Base-by-base conservation (phyloP, 1,140 invertebrate species). In the Xylocopa sonorina region DNA sequence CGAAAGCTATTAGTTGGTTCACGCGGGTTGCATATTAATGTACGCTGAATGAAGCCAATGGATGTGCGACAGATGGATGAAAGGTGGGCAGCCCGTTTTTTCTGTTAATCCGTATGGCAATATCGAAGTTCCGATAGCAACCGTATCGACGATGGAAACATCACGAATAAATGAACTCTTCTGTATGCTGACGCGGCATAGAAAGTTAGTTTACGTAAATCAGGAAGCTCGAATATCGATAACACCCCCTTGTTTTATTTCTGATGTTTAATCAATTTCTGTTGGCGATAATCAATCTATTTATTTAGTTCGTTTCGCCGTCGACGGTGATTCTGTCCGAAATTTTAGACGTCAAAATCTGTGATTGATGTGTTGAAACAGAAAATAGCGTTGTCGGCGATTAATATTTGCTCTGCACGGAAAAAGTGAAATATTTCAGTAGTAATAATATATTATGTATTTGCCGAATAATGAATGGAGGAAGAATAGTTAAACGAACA, bases 1-100 rank as follows among this genome's bases (percentile, higher is more conserved):
- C 41, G 41, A 46, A 64, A 64, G 62, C 38, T 64, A 43, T 64
- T 64, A 64, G 62, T 64, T 34, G 18, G 62, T 64, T 64, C 27
- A 66, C 29, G 27, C 27, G 18, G 27, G 14, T 12, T 29, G 27
- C 38, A 66, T 66, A 32, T 10, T 48, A 66, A 66, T 46, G 41
- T 41, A 14, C 7, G 16, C 62, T 21, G 1, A 14, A 29, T 64
- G 27, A 50, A 66, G 21, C 4, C 18, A 38, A 66, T 66, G 24
- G 3, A 50, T 50, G 24, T 32, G n/a, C n/a, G 43, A 66, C 24
- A 18, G 1, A 32, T 16, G 18, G 4, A 66, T 12, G 2, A 29
- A 48, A 48, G 43, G 24, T 21, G 12, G 43, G 7, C 14, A 32
- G 24, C 5, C 10, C 43, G n/a, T n/a, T 46, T 66, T 48, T 66